Evolutionary conservation across 2,797 vertebrate genomes (phyloP).

Genomic region (Meriones psammophilus): DNA sequence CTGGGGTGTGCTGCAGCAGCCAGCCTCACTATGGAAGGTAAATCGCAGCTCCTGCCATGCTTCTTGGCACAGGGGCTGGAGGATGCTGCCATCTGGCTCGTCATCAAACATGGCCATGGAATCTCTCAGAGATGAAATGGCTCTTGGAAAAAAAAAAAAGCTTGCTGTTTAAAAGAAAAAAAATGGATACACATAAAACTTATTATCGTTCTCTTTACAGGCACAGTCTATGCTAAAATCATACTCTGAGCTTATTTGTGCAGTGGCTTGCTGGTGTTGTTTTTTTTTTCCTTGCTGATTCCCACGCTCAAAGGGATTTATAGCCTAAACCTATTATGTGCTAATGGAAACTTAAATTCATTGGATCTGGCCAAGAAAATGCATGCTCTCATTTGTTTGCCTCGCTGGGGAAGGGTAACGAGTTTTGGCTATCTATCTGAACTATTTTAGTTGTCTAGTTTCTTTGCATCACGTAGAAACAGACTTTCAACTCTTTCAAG

Average conservation of each 20-base stretch:
- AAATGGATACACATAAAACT: constrained; percentile 83
- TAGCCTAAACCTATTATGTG: constrained; percentile 89
- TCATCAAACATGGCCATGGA: constrained; percentile 89
- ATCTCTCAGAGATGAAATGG: constrained; percentile 89
- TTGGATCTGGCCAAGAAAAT: constrained; percentile 87
- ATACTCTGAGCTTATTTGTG: constrained; percentile 83
- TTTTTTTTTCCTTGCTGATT: constrained; percentile 83
- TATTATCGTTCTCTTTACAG: constrained; percentile 87
- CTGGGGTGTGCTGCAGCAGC: constrained; percentile 92
- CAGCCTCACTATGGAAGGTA: constrained; percentile 91
- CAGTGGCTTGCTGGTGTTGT: constrained; percentile 80
- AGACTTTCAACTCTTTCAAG: not conserved
- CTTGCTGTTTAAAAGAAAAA: constrained; percentile 68
- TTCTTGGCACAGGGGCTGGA: constrained; percentile 87
- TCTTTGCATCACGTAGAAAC: not conserved
- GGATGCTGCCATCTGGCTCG: constrained; percentile 91
- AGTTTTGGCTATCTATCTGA: constrained; percentile 45
- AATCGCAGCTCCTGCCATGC: constrained; percentile 90
- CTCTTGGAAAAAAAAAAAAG: constrained; percentile 74
- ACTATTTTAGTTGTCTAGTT: not conserved
- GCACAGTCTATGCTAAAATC: constrained; percentile 84
- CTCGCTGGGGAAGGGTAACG: constrained; percentile 79
- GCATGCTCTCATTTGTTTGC: constrained; percentile 85
- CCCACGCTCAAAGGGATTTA: constrained; percentile 88
- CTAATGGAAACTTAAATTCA: constrained; percentile 89